These are phyloP conservation scores for Enoplosus armatus DNA, from an alignment of 2,797 vertebrate species.

Conservation along the genomic window DNA sequence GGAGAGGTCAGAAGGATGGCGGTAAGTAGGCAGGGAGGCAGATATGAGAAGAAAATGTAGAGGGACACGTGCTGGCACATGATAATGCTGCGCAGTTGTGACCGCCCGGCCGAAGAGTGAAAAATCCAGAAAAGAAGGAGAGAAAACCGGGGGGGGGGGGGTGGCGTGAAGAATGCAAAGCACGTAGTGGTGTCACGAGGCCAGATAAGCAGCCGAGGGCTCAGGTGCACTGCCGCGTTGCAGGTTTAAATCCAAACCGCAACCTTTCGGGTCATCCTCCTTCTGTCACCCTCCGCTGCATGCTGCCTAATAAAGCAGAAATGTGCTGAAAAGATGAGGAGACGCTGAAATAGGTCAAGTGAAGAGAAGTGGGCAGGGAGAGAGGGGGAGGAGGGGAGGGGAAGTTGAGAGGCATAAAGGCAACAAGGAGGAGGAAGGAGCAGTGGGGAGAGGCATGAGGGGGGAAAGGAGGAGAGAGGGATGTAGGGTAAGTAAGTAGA, in stretches of 20 bases:
- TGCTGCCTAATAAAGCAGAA: conserved; percentile 68
- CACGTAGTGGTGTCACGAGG: conserved; percentile 33
- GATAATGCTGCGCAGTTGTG: conserved; percentile 1
- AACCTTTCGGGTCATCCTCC: conserved; percentile 53
- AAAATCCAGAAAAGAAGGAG: not conserved
- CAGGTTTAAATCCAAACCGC: conserved; percentile 55
- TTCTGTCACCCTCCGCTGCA: conserved; percentile 56
- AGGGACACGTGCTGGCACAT: not conserved
- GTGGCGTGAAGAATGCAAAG: conserved; percentile 33
- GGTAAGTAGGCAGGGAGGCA: not conserved
- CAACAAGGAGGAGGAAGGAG: conserved; percentile 22
- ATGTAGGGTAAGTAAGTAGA: conserved; percentile 21
- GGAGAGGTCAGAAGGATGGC: not conserved
- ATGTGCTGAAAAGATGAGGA: conserved; percentile 54
- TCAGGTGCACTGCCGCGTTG: conserved; percentile 55
- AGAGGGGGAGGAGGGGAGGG: conserved; percentile 1
- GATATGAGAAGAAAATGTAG: not conserved
- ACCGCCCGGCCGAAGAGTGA: not conserved
- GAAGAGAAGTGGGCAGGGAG: conserved; percentile 47
- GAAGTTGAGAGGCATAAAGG: conserved; percentile 31
- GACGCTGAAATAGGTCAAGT: conserved; percentile 71
- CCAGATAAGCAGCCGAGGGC: conserved; percentile 36
- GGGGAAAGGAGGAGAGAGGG: not conserved
- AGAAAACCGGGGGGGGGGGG: not conserved
- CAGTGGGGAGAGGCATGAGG: not conserved